Evolutionary conservation across 1,140 invertebrate species (phyloP), one percentile per base, ranked within the genome.

Genomic region (Drosophila serrata): DNA sequence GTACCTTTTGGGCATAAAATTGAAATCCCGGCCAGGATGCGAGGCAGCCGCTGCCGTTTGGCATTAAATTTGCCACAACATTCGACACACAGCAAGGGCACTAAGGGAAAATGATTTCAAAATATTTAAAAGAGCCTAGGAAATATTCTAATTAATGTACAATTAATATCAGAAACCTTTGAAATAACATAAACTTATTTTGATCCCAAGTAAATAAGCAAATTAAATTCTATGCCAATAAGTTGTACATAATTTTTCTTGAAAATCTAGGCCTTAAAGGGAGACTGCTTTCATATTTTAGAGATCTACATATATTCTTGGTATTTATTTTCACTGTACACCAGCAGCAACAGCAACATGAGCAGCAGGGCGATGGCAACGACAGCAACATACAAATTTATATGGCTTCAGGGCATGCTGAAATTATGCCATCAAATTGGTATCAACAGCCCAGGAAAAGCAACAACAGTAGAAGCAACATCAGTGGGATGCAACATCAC

Each of bases 401-500:
- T 91, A 91, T 87, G 56, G 87, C 91, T 51, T 59, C 62, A 70
- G 87, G 91, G 82, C 81, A 72, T 82, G 87, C 82, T 92, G 84
- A 92, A 92, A 92, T 92, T 92, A 92, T 92, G 91, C 91, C 91
- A 92, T 92, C 91, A 92, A 90, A 90, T 90, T 90, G 85, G 85
- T 90, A 90, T 90, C 85, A 90, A 90, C 85, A 90, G 70, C 72
- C 57, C 76, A 73, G 61, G 65, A 46, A 6, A 27, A 27, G 33
- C 35, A 46, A n/a, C 22, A 46, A 6, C 45, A 46, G 45, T n/a
- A 46, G 45, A 46, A 17, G 29, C 60, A 40, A 53, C 45, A 58
- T n/a, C 33, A 29, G 39, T 24, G 27, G 19, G 12, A 24, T n/a
- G 33, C 33, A 62, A 37, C 29, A 35, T 15, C 31, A 35, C 19